Base-by-base conservation (phyloP, 1,140 invertebrate genomes). In the Globodera ellingtonae region DNA sequence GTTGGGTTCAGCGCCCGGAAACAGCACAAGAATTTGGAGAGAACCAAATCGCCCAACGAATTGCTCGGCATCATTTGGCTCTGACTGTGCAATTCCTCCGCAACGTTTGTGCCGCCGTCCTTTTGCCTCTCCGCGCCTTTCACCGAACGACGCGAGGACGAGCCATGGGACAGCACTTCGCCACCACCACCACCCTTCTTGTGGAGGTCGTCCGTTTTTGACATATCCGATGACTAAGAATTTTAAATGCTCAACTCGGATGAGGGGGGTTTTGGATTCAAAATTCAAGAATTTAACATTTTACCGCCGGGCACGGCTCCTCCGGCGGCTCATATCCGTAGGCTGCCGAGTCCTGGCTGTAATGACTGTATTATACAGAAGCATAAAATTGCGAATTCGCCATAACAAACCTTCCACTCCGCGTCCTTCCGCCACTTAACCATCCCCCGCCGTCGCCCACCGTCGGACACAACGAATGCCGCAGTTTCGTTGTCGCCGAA, bases 1-100 rank as follows among this genome's bases (percentile, higher is more conserved):
- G 24, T 47, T 9, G 67, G 67, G 46, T 78, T 71, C 71, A 50
- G 50, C 46, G 66, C 62, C 6, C 76, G 46, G 71, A 78, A 78
- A 70, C 76, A 78, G 76, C 76, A 78, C 76, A 78, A 46, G 35
- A 78, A 70, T 72, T 78, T 78, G 59, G 76, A 62, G 6, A 78
- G 48, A 18, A 78, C 35, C 62, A 77, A 67, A 47, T 66, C 46
- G 47, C 75, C 46, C 46, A 50, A 44, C 24, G 66, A 78, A 47
- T 46, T 65, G 35, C 66, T 78, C 47, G 1, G 56, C 44, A 76
- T 6, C 74, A 76, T 76, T 56, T 76, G 74, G 67, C 66, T 66
- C 7, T 47, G 15, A 50, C 8, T 75, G 44, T 75, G 73, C 44
- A 18, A n/a, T 46, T 13, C n/a, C 50, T 73, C 24, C 21, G 50